These are phyloP conservation scores for Zapornia atra DNA, from an alignment of 2,113 vertebrate genomes.

Conservation along the genomic window DNA sequence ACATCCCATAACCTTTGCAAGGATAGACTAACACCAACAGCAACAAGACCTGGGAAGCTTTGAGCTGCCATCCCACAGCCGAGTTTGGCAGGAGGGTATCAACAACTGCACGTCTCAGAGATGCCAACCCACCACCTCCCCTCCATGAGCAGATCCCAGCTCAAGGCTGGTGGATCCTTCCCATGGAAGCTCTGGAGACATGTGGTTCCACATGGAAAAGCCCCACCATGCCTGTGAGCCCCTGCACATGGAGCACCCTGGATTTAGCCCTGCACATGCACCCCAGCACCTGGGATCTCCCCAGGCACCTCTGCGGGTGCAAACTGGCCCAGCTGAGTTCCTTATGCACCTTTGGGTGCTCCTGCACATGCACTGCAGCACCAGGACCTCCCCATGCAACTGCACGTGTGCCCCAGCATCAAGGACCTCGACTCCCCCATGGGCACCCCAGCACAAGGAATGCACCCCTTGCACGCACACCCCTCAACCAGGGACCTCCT, in stretches of 20 bases:
- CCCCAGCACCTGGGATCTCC: background rate
- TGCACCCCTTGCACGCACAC: background rate
- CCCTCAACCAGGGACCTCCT: too few relatives aligned
- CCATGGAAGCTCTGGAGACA: background rate
- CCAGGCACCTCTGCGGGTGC: fast-evolving
- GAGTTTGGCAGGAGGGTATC: background rate
- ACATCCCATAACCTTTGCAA: background rate
- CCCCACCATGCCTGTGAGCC: background rate
- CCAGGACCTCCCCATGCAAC: too few relatives aligned
- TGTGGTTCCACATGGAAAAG: background rate
- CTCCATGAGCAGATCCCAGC: background rate
- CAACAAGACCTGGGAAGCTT: background rate
- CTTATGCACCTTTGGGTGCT: too few relatives aligned
- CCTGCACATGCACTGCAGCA: background rate
- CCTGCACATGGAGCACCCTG: background rate
- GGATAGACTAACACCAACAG: background rate
- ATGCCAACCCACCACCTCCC: background rate
- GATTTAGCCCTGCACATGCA: background rate
- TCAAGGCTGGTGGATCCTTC: too few relatives aligned
- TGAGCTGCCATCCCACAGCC: background rate
- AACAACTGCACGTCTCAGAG: background rate
- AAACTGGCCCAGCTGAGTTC: fast-evolving
- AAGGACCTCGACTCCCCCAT: background rate
- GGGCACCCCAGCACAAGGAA: too few relatives aligned
- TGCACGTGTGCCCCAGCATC: too few relatives aligned